Conservation (phyloP, 2,797 vertebrate genomes). For the Eleutherodactylus coqui region DNA sequence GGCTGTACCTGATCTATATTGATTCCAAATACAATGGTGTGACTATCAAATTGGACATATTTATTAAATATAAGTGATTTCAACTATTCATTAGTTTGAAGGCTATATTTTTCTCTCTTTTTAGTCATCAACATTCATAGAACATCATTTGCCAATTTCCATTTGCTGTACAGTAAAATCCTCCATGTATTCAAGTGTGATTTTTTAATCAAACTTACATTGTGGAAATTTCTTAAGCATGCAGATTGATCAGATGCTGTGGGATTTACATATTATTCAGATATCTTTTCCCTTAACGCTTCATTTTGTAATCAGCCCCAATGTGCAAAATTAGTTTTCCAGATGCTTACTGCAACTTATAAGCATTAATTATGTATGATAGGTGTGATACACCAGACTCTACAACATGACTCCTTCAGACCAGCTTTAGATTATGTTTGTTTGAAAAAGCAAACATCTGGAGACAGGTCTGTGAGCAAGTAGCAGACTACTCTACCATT, state of each 20-base stretch:
- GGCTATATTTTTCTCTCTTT: not conserved
- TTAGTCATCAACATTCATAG: constrained; percentile 14
- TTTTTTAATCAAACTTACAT: constrained; percentile 28
- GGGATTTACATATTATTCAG: constrained; percentile 7
- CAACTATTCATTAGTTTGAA: not conserved
- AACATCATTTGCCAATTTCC: constrained; percentile 8
- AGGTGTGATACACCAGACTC: not conserved
- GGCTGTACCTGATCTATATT: not conserved
- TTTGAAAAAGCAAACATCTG: not conserved
- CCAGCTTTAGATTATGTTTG: not conserved
- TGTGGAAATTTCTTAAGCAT: constrained; percentile 30
- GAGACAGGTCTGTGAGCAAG: not conserved
- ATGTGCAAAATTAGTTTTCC: constrained; percentile 25
- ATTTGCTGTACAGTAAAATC: constrained; percentile 22
- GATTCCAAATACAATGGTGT: not conserved
- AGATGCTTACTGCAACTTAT: constrained; percentile 19
- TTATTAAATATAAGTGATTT: not conserved
- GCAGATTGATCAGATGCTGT: constrained; percentile 22
- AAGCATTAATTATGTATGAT: constrained; percentile 6
- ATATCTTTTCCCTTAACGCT: constrained; percentile 4
- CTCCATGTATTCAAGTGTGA: constrained; percentile 13
- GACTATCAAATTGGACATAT: not conserved
- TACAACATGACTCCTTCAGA: not conserved
- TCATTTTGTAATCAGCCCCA: constrained; percentile 21
- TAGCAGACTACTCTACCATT: not conserved